These are phyloP conservation scores for Trematocara unimaculatum DNA, from an alignment of 2,113 vertebrate genomes.

Conservation along the genomic window DNA sequence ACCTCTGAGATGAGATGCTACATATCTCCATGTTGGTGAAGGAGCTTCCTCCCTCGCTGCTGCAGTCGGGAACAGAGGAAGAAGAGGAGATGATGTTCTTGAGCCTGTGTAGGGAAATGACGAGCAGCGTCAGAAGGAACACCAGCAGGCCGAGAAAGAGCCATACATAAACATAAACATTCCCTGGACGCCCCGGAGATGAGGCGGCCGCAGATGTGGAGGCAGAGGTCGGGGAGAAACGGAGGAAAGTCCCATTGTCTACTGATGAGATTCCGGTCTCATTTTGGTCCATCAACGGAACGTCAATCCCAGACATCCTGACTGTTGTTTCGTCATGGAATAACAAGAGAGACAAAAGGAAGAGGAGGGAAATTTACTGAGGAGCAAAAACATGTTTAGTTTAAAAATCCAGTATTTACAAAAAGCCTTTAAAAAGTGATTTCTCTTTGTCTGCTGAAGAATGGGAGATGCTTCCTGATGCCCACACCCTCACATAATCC, in stretches of 20 bases:
- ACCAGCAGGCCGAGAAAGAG: slow-evolving; percentile 92
- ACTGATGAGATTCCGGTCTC: slow-evolving; percentile 36
- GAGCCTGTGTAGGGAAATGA: slow-evolving; percentile 93
- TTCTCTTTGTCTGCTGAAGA: neutral
- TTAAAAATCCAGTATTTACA: neutral
- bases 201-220: slow-evolving; percentile 82
- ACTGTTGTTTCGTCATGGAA: neutral
- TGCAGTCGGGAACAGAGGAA: slow-evolving; percentile 86
- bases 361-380: neutral
- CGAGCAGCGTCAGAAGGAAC: slow-evolving; percentile 87
- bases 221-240: slow-evolving; percentile 82
- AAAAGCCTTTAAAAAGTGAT: neutral
- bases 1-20: slow-evolving; percentile 88
- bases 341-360: neutral
- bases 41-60: slow-evolving; percentile 88
- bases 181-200: slow-evolving; percentile 72
- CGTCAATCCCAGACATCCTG: slow-evolving; percentile 66
- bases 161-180: slow-evolving; percentile 90
- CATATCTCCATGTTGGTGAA: slow-evolving; percentile 98
- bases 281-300: slow-evolving; percentile 50
- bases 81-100: slow-evolving; percentile 96
- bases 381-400: neutral
- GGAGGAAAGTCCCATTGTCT: slow-evolving; percentile 84
- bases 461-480: neutral
- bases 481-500: neutral